Base-by-base conservation (phyloP, 2,113 vertebrate genomes). In the Nematolebias whitei region DNA sequence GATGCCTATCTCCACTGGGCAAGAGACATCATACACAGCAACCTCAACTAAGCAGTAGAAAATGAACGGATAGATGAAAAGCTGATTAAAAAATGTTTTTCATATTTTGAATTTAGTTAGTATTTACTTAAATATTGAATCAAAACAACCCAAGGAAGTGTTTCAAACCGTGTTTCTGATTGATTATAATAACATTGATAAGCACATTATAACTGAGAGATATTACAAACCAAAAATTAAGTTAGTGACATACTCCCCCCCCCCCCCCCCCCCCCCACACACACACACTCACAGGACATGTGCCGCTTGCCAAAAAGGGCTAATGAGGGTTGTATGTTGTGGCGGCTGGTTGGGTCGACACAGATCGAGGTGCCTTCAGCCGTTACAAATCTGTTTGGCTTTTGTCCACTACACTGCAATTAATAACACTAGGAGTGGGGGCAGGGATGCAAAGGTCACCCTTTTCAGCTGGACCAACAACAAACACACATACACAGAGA, bases 311-410 rank as follows among this genome's bases (percentile, higher is more conserved):
- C 93, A 91, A 94, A 95, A 94, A 95, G 90, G 91, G 93, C 94
- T 96, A 97, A 95, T 96, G 95, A 97, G 95, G 94, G 95, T 94
- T 96, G 93, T 96, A 95, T 95, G 95, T 94, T 95, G 91, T 92
- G 92, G 93, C 90, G 93, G 82, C 93, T 95, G 94, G 94, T 94
- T 95, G 93, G 83, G 88, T 91, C 83, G 94, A 95, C 94, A 95
- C 93, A 95, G 95, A 96, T 94, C 94, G 94, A 96, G 95, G 94
- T 95, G 92, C 95, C 93, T 96, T 97, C 95, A 95, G 93, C 93
- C 93, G 94, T 95, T 96, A 96, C 94, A 96, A 95, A 96, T 96
- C 95, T 96, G 95, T 97, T 97, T 95, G 94, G 95, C 95, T 97
- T 95, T 96, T 93, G 92, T 94, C 92, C 94, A 94, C 94, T 94